Evolutionary conservation across 2,888 invertebrate species (phyloP).

Genomic region (Lordiphosa andalusiaca): DNA sequence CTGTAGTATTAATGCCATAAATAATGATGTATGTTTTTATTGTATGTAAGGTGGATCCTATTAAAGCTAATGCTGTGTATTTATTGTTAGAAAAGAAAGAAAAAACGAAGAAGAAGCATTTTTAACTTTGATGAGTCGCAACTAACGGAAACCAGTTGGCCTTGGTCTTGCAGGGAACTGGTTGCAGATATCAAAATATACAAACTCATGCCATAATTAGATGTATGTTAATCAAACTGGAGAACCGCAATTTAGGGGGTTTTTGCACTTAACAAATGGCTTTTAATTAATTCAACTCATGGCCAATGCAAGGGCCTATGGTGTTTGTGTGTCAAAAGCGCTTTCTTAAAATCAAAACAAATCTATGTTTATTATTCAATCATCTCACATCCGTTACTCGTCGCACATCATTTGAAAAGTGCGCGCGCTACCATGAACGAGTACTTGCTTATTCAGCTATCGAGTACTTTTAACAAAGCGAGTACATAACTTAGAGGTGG

Average conservation of each 20-base stretch:
- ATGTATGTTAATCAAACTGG: conserved; percentile 57
- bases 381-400: no score
- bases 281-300: conserved; percentile 33
- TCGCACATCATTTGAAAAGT: no score
- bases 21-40: conserved; percentile 30
- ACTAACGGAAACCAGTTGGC: conserved; percentile 30
- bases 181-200: conserved; percentile 43
- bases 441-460: no score
- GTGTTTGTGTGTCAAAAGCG: conserved; percentile 24
- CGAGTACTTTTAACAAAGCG: no score
- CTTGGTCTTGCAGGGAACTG: conserved; percentile 39
- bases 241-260: conserved; percentile 38
- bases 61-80: conserved; percentile 64
- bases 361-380: no score
- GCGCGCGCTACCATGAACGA: no score
- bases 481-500: no score
- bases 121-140: conserved; percentile 7
- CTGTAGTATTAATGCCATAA: conserved; percentile 62
- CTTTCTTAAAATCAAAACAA: conserved; percentile 4
- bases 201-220: conserved; percentile 59
- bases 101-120: conserved; percentile 5
- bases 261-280: conserved; percentile 31
- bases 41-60: conserved; percentile 51
- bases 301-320: conserved; percentile 27
- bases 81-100: conserved; percentile 47